Conservation (phyloP, 2,888 invertebrate genomes). For the Drepana falcataria region DNA sequence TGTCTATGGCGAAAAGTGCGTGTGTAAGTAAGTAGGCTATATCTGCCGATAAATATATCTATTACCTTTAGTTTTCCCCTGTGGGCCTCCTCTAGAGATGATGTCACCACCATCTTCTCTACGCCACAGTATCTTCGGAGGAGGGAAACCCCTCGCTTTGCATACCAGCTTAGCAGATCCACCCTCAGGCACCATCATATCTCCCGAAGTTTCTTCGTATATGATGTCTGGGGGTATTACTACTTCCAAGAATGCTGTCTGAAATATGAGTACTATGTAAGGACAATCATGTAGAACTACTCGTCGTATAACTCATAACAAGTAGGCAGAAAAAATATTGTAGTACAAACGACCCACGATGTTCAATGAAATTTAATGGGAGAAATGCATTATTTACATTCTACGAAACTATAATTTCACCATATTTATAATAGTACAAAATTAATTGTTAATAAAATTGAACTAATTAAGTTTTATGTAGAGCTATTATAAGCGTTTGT, state of each 20-base stretch:
- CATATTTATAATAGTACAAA: too few species aligned
- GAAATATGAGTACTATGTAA: conserved; percentile 11
- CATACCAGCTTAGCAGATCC: conserved; percentile 92
- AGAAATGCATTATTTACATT: too few species aligned
- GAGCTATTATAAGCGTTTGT: neutral
- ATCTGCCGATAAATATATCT: neutral
- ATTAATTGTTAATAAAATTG: conserved; percentile 4
- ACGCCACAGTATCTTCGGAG: conserved; percentile 91
- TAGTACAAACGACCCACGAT: too few species aligned
- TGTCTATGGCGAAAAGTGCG: too few species aligned
- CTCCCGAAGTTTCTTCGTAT: conserved; percentile 93
- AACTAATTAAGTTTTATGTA: conserved; percentile 4
- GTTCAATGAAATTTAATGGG: too few species aligned
- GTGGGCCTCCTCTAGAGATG: conserved; percentile 84
- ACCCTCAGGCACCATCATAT: conserved; percentile 96
- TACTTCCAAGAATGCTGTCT: conserved; percentile 93
- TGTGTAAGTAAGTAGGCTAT: too few species aligned
- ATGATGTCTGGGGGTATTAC: conserved; percentile 94
- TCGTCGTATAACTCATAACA: too few species aligned
- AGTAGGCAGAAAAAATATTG: too few species aligned
- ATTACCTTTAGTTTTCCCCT: conserved; percentile 85
- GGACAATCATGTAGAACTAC: too few species aligned
- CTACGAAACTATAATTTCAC: too few species aligned
- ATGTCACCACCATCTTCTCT: conserved; percentile 92
- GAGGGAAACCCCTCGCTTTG: conserved; percentile 90